Evolutionary conservation across 2,888 invertebrate genomes (phyloP).

Genomic region (Lomographa bimaculata): DNA sequence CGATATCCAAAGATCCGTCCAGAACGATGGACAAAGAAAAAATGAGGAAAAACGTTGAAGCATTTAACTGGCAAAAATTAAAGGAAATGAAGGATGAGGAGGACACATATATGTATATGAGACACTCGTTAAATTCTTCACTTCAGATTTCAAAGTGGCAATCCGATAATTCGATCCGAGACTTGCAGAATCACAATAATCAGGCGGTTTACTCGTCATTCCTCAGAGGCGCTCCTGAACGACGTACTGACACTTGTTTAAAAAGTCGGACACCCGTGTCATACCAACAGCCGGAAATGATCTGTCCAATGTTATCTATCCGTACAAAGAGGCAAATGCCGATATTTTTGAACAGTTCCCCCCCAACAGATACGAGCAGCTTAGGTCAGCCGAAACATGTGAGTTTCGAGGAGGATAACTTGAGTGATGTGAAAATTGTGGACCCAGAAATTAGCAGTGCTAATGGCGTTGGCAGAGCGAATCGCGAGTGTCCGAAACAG

Average conservation of each 20-base stretch:
- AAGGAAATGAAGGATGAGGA: slow-evolving; percentile 85
- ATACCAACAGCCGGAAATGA: slow-evolving; percentile 48
- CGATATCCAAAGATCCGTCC: slow-evolving; percentile 32
- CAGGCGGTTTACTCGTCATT: slow-evolving; percentile 54
- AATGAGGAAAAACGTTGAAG: slow-evolving; percentile 84
- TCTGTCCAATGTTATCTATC: slow-evolving; percentile 45
- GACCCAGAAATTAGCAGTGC: slow-evolving; percentile 38
- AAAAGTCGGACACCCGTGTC: slow-evolving; percentile 37
- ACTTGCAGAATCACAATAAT: slow-evolving; percentile 46
- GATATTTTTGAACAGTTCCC: slow-evolving; percentile 47
- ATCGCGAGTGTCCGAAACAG: slow-evolving; percentile 30
- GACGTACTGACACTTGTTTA: slow-evolving; percentile 65
- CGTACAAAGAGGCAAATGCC: slow-evolving; percentile 37
- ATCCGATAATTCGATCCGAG: too few species aligned
- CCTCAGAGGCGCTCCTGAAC: slow-evolving; percentile 58
- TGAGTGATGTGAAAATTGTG: slow-evolving; percentile 30
- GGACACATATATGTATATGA: slow-evolving; percentile 77
- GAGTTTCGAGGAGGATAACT: slow-evolving; percentile 55
- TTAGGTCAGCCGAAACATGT: slow-evolving; percentile 53
- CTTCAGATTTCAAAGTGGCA: slow-evolving; percentile 42
- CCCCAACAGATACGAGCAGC: slow-evolving; percentile 38
- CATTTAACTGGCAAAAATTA: slow-evolving; percentile 87
- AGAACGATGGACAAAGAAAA: slow-evolving; percentile 72
- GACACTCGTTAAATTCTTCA: slow-evolving; percentile 47
- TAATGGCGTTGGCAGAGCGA: slow-evolving; percentile 33